Evolutionary conservation across 2,797 vertebrate species (phyloP), one percentile per base, ranked within the genome.

Genomic region (Columba guinea): DNA sequence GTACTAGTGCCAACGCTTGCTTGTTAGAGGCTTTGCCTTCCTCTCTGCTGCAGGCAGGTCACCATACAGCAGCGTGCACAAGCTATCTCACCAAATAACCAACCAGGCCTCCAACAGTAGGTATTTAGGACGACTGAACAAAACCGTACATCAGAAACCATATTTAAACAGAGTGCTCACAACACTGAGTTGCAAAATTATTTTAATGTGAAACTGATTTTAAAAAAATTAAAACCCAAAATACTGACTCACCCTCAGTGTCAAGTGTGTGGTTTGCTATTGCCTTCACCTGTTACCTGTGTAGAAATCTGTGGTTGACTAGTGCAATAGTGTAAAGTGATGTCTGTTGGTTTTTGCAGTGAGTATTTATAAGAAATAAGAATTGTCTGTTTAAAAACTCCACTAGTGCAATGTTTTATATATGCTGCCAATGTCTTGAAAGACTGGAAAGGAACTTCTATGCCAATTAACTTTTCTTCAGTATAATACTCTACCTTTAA

Each of bases 1-100:
- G 22, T 9, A 0, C 10, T 1, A 1, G 22, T 5, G 28, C 12
- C 7, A 4, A 7, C 11, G 1, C 16, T 49, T 4, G 23, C 46
- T n/a, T 27, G 26, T 13, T 14, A 3, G 28, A 27, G 10, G 2
- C 48, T 13, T 53, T 48, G 63, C 23, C 55, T 9, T 52, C 60
- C 4, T 7, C 24, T n/a, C 65, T 5, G 5, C 30, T 4, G 21
- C 48, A 18, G 28, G 2, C 2, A 2, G 18, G 17, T 22, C 32
- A n/a, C 5, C 23, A 11, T 11, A 2, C 1, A 22, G 46, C 21
- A 10, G 21, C 34, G 53, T 4, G 19, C 9, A 2, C 27, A 4
- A 6, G 1, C 6, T 9, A 27, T 46, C n/a, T 52, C 23, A 23
- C 26, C 18, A 18, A 34, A 34, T 23, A 60, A 26, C 24, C 22